Conservation (phyloP, 2,797 vertebrate genomes). For the Octomys mimax region DNA sequence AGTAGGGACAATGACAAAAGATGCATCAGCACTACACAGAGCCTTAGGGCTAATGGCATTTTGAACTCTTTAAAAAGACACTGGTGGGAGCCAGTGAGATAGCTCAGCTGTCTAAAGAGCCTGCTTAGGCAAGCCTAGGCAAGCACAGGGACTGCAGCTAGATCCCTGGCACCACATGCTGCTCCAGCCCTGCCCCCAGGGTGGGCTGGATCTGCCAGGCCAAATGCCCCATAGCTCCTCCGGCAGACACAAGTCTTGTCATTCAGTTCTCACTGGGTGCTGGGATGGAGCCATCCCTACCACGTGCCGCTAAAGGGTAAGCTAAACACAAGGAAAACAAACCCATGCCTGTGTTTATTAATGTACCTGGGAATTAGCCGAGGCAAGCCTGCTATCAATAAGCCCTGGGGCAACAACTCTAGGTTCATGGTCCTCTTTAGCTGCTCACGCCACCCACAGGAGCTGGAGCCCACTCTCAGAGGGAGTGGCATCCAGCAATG, state of each 20-base stretch:
- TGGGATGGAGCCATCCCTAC: rapidly evolving
- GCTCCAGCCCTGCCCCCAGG: no score
- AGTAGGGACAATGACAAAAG: no score
- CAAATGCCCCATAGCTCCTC: not conserved
- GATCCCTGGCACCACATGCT: no score
- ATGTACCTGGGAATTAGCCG: not conserved
- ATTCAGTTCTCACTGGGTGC: not conserved
- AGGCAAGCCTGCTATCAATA: not conserved
- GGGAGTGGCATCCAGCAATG: not conserved
- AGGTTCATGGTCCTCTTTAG: not conserved
- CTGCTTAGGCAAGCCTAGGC: no score
- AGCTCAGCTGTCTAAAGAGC: no score
- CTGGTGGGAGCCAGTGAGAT: not conserved
- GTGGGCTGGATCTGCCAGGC: not conserved
- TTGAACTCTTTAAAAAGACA: not conserved
- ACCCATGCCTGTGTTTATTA: not conserved
- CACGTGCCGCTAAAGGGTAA: not conserved
- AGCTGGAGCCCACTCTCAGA: not conserved
- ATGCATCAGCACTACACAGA: rapidly evolving
- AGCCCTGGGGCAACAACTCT: not conserved
- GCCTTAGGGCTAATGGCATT: rapidly evolving
- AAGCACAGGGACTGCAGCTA: no score
- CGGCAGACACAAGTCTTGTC: not conserved
- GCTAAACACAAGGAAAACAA: not conserved
- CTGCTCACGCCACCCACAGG: not conserved